These are phyloP conservation scores for Lamproptera curius DNA, from an alignment of 2,888 invertebrate species.

Conservation along the genomic window DNA sequence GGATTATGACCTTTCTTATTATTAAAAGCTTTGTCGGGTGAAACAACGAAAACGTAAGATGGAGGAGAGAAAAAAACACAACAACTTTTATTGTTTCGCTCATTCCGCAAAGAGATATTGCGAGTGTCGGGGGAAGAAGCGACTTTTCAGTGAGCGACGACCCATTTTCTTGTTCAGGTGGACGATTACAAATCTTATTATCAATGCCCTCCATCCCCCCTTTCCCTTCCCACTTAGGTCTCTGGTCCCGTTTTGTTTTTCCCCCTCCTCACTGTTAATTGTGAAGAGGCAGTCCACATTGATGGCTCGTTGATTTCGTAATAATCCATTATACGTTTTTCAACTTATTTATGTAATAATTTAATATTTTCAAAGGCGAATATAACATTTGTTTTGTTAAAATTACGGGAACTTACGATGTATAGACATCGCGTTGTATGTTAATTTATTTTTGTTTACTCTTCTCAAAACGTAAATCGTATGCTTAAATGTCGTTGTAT, in stretches of 20 bases:
- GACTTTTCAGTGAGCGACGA: constrained; percentile 63
- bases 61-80: too few species aligned
- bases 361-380: too few species aligned
- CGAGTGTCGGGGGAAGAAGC: constrained; percentile 45
- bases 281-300: constrained; percentile 59
- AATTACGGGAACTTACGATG: too few species aligned
- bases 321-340: too few species aligned
- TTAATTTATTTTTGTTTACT: too few species aligned
- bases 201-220: constrained; percentile 44
- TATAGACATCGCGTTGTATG: too few species aligned
- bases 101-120: constrained; percentile 46
- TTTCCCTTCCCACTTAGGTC: too few species aligned
- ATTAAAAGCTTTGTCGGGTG: constrained; percentile 56
- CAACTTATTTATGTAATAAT: too few species aligned
- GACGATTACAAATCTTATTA: constrained; percentile 64
- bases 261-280: constrained; percentile 52
- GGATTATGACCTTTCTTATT: constrained; percentile 72
- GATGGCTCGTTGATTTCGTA: constrained; percentile 49
- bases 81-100: constrained; percentile 69
- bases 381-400: too few species aligned
- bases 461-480: too few species aligned
- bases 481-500: too few species aligned
- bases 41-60: too few species aligned
- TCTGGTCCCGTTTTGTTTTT: constrained; percentile 54
- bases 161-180: constrained; percentile 42